Evolutionary conservation across 37 sponge, comb jelly and placozoan genomes (phyloP), one percentile per base, ranked within the genome.

Genomic region (Amphimedon queenslandica): DNA sequence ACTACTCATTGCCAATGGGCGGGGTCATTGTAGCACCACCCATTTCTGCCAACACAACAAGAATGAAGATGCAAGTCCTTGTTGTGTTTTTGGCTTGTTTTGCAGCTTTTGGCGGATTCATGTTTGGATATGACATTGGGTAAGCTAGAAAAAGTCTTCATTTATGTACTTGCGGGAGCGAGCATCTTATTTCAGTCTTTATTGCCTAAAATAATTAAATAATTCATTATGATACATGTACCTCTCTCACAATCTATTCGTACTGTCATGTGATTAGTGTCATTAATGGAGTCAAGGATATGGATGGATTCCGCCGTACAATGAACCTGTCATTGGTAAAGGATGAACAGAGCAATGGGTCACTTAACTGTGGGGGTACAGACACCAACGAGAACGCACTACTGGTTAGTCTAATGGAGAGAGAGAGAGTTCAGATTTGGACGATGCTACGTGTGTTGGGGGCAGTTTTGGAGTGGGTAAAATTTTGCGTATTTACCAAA

Each of bases 41-140:
- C 61, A n/a, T 25, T 25, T 11, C 23, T n/a, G 61, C 8, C 21
- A 11, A 60, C 24, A 60, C 24, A 60, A 13, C 5, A n/a, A 6
- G 21, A 6, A 60, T 25, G 61, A 60, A 25, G 61, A 13, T 60
- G 21, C 61, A 71, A 25, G 38, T 73, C 40, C 74, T 60, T 31
- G 89, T 88, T 0, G 69, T 72, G 77, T 13, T 39, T 16, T 37
- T 83, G 42, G 37, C 85, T 0, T n/a, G 57, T 20, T 89, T 89
- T 75, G 84, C 90, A 4, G 82, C 90, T n/a, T 67, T 83, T 42
- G 90, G 85, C 8, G 90, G 90, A 20, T 84, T 89, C 58, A 66
- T 89, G 80, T 89, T 89, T 34, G 90, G 90, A 25, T 89, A 83
- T 43, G 90, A 89, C 72, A 89, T 63, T 33, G 90, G 90, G 90